Conservation (phyloP, 23 tunicate genomes). For the Ascidia mentula region DNA sequence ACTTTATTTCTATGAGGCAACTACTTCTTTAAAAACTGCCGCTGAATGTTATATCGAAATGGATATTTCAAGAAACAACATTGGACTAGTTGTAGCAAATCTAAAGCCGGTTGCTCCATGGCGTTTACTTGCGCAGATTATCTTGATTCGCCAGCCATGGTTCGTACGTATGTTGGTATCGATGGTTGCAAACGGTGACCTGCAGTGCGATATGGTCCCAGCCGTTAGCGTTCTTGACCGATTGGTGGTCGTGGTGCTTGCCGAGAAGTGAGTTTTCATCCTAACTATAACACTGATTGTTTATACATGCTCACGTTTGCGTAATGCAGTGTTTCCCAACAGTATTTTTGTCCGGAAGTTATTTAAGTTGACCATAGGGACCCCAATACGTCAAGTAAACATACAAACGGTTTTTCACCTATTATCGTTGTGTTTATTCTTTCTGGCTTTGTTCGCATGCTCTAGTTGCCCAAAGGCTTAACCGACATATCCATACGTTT, state of each 20-base stretch:
- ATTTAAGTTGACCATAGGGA: no score
- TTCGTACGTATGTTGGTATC: slow-evolving; percentile 64
- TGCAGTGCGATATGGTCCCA: slow-evolving; percentile 98
- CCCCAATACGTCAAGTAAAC: no score
- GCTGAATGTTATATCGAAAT: neutral
- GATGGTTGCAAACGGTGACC: slow-evolving; percentile 83
- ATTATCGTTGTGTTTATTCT: no score
- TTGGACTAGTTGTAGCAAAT: neutral
- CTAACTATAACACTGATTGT: no score
- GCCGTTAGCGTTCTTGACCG: slow-evolving; percentile 96
- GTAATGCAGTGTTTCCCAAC: no score
- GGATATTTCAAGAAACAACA: neutral
- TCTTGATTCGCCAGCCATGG: slow-evolving; percentile 82
- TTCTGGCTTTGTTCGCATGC: no score
- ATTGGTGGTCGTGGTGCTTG: slow-evolving; percentile 93
- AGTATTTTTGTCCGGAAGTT: no score
- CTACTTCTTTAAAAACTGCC: neutral
- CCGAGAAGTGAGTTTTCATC: slow-evolving; percentile 61
- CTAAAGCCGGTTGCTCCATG: neutral
- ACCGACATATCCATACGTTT: no score
- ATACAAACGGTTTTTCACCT: no score
- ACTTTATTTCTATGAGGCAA: no score
- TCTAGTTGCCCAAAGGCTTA: no score
- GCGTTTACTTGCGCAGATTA: slow-evolving; percentile 31
- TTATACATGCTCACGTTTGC: no score